Conservation (phyloP, 2,113 vertebrate genomes). For the Tylochromis polylepis region DNA sequence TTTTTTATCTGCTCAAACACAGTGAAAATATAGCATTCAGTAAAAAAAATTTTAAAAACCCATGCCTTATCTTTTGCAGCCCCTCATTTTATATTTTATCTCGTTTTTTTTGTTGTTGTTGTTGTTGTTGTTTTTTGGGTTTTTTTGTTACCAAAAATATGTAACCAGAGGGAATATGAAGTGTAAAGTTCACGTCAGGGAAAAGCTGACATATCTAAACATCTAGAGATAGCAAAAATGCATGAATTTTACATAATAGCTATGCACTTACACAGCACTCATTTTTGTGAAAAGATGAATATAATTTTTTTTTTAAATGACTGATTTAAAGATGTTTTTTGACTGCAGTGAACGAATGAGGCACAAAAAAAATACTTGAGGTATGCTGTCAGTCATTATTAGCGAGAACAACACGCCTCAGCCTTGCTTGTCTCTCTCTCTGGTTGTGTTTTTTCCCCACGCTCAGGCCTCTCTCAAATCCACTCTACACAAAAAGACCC, state of each 20-base stretch:
- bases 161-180: background rate
- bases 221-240: background rate
- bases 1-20: background rate
- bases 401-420: slow-evolving; percentile 50
- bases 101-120: background rate
- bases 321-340: slow-evolving; percentile 35
- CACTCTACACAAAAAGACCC: slow-evolving; percentile 67
- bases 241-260: background rate
- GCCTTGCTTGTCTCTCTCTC: slow-evolving; percentile 51
- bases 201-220: background rate
- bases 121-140: too few species aligned
- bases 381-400: slow-evolving; percentile 58
- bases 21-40: background rate
- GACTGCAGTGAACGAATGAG: background rate
- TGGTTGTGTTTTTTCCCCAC: slow-evolving; percentile 27
- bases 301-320: too few species aligned
- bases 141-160: background rate
- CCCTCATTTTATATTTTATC: background rate
- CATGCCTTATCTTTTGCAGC: background rate
- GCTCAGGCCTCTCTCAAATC: slow-evolving; percentile 58
- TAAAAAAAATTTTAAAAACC: background rate
- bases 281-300: background rate
- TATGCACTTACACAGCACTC: background rate
- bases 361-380: slow-evolving; percentile 37
- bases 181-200: fast-evolving